Percentiles rank a stretch among this genome's conserved stretches.
phyloP scores from a whole-genome alignment of 64 coral and sea anemone species.

The Pocillopora verrucosa region DNA sequence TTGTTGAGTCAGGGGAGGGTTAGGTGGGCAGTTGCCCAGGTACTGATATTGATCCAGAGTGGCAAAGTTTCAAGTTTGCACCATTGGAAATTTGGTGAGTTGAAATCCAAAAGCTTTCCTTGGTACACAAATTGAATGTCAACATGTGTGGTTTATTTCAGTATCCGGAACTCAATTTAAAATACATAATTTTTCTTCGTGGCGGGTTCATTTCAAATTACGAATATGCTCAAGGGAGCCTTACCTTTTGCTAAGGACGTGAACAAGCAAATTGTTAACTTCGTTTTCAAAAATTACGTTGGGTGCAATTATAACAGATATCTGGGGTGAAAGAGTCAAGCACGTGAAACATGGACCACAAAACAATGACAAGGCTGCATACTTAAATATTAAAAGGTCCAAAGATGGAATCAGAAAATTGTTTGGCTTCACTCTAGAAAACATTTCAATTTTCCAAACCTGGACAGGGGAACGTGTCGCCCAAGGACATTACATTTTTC shows the following conservation, averaged over 20 bases:
- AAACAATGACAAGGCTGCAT: not conserved
- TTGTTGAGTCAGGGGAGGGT: too few species aligned
- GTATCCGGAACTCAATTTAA: too few species aligned
- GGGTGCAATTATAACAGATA: not conserved
- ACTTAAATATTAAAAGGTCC: not conserved
- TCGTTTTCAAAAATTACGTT: not conserved
- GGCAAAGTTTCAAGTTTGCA: too few species aligned
- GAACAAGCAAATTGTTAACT: not conserved
- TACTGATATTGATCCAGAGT: too few species aligned
- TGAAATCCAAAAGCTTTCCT: too few species aligned
- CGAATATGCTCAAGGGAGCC: not conserved
- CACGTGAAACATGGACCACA: not conserved
- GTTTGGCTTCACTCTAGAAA: not conserved
- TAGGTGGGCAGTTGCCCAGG: too few species aligned
- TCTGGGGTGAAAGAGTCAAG: constrained; percentile 6
- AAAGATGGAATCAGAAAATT: not conserved
- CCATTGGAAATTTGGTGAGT: too few species aligned
- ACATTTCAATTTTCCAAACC: not conserved
- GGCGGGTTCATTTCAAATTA: not conserved
- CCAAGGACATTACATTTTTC: not conserved
- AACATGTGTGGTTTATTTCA: too few species aligned
- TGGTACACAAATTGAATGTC: too few species aligned
- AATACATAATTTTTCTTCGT: not conserved
- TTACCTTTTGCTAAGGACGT: not conserved
- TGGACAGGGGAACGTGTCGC: not conserved